These are phyloP conservation scores for Oscheius onirici DNA, from an alignment of 2,888 invertebrate genomes.

Conservation along the genomic window DNA sequence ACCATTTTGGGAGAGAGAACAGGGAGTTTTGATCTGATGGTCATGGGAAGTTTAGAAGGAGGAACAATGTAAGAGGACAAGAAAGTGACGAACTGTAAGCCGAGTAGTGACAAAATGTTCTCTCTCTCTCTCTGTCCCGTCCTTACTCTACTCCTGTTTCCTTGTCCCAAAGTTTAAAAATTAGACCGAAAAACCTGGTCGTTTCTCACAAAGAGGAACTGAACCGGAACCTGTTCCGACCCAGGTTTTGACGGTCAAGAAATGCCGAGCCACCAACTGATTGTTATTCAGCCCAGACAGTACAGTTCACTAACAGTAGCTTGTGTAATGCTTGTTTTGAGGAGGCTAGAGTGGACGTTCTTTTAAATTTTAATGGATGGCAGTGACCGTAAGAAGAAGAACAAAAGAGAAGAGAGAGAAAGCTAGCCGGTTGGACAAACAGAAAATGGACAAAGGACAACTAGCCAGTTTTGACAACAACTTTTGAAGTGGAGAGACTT, in stretches of 20 bases:
- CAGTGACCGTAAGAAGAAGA: not conserved
- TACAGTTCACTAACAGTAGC: too few relatives aligned
- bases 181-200: not conserved
- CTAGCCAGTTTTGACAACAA: too few relatives aligned
- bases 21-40: not conserved
- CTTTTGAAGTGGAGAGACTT: too few relatives aligned
- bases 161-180: not conserved
- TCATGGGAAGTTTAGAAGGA: not conserved
- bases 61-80: not conserved
- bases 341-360: too few relatives aligned
- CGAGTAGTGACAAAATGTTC: not conserved
- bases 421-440: not conserved
- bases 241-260: not conserved
- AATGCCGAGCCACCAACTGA: not conserved
- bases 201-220: not conserved
- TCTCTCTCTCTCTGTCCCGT: not conserved
- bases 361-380: not conserved
- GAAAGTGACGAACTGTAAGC: not conserved
- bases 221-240: not conserved
- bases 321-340: too few relatives aligned
- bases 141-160: not conserved
- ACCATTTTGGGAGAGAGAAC: not conserved
- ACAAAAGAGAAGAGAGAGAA: constrained; percentile 1
- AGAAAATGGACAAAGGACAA: not conserved
- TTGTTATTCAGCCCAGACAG: not conserved